Conservation (phyloP, 2,888 invertebrate species). For the Epirrhoe alternata region DNA sequence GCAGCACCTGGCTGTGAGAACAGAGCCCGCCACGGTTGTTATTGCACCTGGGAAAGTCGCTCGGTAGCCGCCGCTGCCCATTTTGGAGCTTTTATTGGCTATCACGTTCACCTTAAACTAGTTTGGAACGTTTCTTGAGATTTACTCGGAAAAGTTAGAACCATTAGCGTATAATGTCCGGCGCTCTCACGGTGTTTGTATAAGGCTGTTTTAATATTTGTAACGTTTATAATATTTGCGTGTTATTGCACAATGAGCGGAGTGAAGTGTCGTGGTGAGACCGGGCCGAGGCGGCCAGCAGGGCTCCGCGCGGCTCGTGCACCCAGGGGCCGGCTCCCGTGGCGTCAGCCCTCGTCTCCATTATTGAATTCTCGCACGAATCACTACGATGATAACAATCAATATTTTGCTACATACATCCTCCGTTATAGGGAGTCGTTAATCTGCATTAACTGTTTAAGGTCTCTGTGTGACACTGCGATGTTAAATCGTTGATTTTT, state of each 20-base stretch:
- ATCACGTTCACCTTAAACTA: constrained; percentile 77
- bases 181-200: constrained; percentile 74
- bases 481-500: constrained; percentile 23
- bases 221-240: constrained; percentile 64
- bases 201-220: constrained; percentile 42
- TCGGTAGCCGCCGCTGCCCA: constrained; percentile 73
- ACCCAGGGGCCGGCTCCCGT: constrained; percentile 72
- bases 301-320: constrained; percentile 56
- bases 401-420: constrained; percentile 57
- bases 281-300: constrained; percentile 59
- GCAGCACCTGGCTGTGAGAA: constrained; percentile 63
- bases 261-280: constrained; percentile 61
- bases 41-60: constrained; percentile 75
- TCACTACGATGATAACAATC: constrained; percentile 55
- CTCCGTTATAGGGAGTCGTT: constrained; percentile 42
- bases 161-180: constrained; percentile 55
- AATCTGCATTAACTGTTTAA: constrained; percentile 44
- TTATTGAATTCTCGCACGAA: constrained; percentile 80
- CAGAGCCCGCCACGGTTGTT: constrained; percentile 57
- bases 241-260: constrained; percentile 73
- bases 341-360: constrained; percentile 52
- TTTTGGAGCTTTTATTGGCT: constrained; percentile 79
- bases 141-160: constrained; percentile 50
- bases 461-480: constrained; percentile 39
- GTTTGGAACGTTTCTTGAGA: constrained; percentile 72